Conservation (phyloP, 2,113 vertebrate species). For the Catharus bicknelli region DNA sequence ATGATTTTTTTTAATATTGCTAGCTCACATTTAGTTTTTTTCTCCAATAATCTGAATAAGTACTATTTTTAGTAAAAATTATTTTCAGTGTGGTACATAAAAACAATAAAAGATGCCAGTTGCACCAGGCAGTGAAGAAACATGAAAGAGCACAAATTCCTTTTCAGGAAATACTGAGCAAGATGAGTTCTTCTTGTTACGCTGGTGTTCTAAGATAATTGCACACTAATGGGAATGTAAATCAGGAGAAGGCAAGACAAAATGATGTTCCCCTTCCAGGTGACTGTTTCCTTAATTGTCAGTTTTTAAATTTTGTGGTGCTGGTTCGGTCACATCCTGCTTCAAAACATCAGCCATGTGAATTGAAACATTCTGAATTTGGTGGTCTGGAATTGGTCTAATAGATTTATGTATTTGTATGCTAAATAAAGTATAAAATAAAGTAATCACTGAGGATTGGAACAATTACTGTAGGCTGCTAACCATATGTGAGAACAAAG, state of each 20-base stretch:
- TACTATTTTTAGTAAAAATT: background rate
- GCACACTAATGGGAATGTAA: background rate
- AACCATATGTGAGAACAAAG: slow-evolving; percentile 50
- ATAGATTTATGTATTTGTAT: background rate
- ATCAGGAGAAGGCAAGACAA: background rate
- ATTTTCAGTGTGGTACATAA: background rate
- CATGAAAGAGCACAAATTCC: background rate
- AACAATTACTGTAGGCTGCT: slow-evolving; percentile 37
- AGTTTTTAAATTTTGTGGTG: background rate
- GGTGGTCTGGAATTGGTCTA: background rate
- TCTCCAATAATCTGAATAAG: background rate
- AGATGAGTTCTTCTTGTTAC: background rate
- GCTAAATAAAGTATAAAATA: slow-evolving; percentile 29
- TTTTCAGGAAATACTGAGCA: background rate
- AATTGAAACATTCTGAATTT: background rate
- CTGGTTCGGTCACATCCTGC: background rate
- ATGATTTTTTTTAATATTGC: background rate
- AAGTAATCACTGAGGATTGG: background rate
- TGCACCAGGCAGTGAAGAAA: background rate
- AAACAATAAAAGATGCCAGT: background rate
- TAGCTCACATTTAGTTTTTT: background rate
- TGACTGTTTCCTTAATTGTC: background rate
- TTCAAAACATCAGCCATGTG: background rate
- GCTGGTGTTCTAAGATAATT: background rate
- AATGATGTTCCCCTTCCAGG: background rate